Base-by-base conservation (phyloP, 1,140 invertebrate genomes). In the Sitodiplosis mosellana region DNA sequence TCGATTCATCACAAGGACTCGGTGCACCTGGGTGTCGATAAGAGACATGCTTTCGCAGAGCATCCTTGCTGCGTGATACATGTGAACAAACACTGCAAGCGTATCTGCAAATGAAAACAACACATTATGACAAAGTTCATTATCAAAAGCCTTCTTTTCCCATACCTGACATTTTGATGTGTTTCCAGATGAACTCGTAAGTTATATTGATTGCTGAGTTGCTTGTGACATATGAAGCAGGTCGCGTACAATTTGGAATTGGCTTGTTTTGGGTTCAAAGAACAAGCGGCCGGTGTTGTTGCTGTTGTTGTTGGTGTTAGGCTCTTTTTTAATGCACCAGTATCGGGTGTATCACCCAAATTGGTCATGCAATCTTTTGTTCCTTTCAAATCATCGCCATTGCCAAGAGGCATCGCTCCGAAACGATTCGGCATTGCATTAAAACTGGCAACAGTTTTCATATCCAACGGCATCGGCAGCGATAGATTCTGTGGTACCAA, bases 161-260 rank as follows among this genome's bases (percentile, higher is more conserved):
- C 33, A 52, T 73, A 79, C 47, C 80, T 77, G 49, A 82, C 78
- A 54, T 87, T 85, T 56, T 84, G 83, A 59, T 88, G 85, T 14
- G 85, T 88, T 59, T 89, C 87, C 74, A 89, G 80, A 58, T 89
- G 86, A 51, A 90, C 85, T 41, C 85, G 71, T 54, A 89, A 66
- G 65, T 90, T 90, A 64, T 90, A 90, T 60, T 87, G 85, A 67
- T 89, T 89, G 63, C 83, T 87, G 33, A 89, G 69, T 49, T 86
- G 81, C 64, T 89, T 89, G 54, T 82, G 78, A 66, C 86, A 89
- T 34, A 89, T 75, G 48, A 80, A 75, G 63, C 87, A 89, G n/a
- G 78, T 79, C n/a, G 77, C 76, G 57, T 59, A 69, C 5, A 63
- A 53, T 49, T 68, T 67, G n/a, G 63, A 59, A 49, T 64, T 69